These are phyloP conservation scores for Cybosia mesomella DNA, from an alignment of 2,888 invertebrate genomes.

Conservation along the genomic window DNA sequence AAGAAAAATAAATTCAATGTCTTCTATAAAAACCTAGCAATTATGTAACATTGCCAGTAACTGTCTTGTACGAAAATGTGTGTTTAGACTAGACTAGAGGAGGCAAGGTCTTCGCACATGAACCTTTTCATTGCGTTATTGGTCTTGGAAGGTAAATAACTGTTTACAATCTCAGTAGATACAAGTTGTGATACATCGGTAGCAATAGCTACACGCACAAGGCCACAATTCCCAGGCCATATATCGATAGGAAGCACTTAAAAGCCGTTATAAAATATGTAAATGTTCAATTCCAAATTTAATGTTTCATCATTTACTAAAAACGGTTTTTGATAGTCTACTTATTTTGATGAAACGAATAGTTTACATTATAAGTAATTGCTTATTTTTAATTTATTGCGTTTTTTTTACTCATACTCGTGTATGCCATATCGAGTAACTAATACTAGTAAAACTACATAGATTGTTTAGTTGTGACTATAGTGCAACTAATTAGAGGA, in stretches of 20 bases:
- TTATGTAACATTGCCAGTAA: neutral
- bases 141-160: slow-evolving; percentile 11
- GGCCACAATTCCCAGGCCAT: slow-evolving; percentile 13
- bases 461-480: too few species aligned
- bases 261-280: slow-evolving; percentile 20
- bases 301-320: slow-evolving; percentile 10
- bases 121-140: slow-evolving; percentile 9
- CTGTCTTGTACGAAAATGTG: neutral
- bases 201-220: slow-evolving; percentile 8
- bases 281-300: slow-evolving; percentile 13
- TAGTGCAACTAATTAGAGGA: too few species aligned
- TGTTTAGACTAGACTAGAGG: neutral
- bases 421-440: neutral
- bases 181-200: slow-evolving; percentile 4
- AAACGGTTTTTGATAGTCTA: slow-evolving; percentile 14
- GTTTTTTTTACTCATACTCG: too few species aligned
- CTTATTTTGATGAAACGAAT: slow-evolving; percentile 13
- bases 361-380: slow-evolving; percentile 7
- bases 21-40: neutral
- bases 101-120: slow-evolving; percentile 4
- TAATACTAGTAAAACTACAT: neutral
- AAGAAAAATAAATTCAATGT: neutral
- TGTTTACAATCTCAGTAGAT: slow-evolving; percentile 17
- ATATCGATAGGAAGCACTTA: slow-evolving; percentile 23
- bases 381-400: neutral